Conservation (phyloP, 2,888 invertebrate genomes). For the Hyles lineata region DNA sequence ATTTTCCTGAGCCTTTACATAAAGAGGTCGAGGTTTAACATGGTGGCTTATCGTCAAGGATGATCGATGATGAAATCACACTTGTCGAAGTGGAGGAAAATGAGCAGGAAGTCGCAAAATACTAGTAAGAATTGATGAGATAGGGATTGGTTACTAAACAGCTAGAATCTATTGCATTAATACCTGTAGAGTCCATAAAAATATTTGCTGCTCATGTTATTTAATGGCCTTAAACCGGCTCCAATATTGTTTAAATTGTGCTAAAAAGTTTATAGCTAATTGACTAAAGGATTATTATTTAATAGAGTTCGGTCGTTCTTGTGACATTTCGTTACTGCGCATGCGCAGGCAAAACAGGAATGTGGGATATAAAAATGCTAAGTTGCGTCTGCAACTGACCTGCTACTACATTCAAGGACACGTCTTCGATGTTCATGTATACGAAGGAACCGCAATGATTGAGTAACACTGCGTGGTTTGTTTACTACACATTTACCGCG, state of each 20-base stretch:
- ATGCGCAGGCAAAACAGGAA: slow-evolving; percentile 19
- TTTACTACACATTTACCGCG: neutral
- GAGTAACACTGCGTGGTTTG: slow-evolving; percentile 3
- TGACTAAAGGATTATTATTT: neutral
- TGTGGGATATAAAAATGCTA: slow-evolving; percentile 23
- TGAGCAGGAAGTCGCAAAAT: too few relatives aligned
- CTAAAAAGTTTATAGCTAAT: neutral
- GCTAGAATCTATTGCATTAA: neutral
- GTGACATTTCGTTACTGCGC: slow-evolving; percentile 1
- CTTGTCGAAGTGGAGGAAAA: too few relatives aligned
- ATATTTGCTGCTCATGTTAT: neutral
- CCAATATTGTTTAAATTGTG: neutral
- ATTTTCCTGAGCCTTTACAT: too few relatives aligned
- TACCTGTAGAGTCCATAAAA: neutral
- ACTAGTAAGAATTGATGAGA: too few relatives aligned
- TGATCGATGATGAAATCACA: too few relatives aligned
- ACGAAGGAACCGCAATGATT: too few relatives aligned
- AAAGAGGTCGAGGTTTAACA: too few relatives aligned
- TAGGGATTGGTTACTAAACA: too few relatives aligned
- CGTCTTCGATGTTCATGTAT: neutral
- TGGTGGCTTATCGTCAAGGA: too few relatives aligned
- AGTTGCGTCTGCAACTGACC: slow-evolving; percentile 22
- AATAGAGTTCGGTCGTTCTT: neutral
- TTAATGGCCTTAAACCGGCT: neutral
- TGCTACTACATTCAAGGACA: slow-evolving; percentile 18